Evolutionary conservation across 2,113 vertebrate genomes (phyloP), one percentile per base, ranked within the genome.

Genomic region (Atrichornis clamosus): DNA sequence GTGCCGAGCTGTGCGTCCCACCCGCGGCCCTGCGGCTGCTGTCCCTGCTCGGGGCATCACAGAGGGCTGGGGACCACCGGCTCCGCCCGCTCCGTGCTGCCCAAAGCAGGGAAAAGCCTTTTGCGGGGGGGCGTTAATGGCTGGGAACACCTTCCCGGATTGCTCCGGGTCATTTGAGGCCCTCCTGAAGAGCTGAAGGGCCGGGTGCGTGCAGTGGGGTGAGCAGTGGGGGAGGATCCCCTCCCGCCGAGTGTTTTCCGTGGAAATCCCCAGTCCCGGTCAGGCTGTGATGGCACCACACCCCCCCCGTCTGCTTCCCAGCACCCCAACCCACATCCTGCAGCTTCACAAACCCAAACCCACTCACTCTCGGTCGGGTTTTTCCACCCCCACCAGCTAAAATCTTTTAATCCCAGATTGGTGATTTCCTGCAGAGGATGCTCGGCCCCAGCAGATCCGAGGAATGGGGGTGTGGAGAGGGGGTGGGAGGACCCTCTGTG

Each of bases 111-210:
- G 41, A 46, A 10, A n/a, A 27, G 26, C 35, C 37, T 74, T 52
- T 21, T 3, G n/a, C n/a, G n/a, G 3, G 7, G 30, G 56, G 4
- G 4, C 6, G 12, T 42, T 4, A 2, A 1, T 2, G 42, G 52
- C 32, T 41, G 19, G 55, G 68, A 9, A 2, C 62, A 7, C 2
- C 63, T 68, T 13, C 35, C 60, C 10, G 4, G 13, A 8, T 4
- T 4, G 18, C 18, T 17, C 16, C 28, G 1, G 42, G 28, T 50
- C 4, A 0, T 19, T 2, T 9, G 62, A 72, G 62, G 42, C 81
- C 79, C 47, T 63, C 49, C 39, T 18, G 7, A 28, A 12, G 47
- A 44, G 41, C 70, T 23, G 49, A 23, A 41, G 26, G 13, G 24
- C 60, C 2, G 6, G 49, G 37, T 27, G 13, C 1, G 0, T 22